Base-by-base conservation (phyloP, 2,888 invertebrate species). In the Plagodis dolabraria region DNA sequence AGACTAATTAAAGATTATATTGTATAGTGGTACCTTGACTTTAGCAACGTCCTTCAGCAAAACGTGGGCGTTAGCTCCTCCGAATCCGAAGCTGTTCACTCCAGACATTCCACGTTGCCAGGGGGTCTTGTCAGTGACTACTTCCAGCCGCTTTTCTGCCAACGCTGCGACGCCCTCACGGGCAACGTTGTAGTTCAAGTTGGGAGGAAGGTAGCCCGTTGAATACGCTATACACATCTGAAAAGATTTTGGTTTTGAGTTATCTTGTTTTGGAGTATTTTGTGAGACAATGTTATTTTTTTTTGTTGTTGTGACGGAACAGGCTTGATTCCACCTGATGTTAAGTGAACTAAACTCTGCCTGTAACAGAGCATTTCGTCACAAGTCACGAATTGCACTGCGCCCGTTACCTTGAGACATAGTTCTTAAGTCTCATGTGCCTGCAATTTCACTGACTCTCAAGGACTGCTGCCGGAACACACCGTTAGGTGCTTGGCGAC, bases 31-130 rank as follows among this genome's bases (percentile, higher is more conserved):
- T n/a, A 94, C 83, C 87, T 95, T 96, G 36, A 76, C 93, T 64
- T 94, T 94, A 0, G 88, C 76, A 57, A 94, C 86, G 48, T 95
- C 94, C 77, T 94, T 94, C 7, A 97, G 79, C 45, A 97, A 79
- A 35, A 95, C 91, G 73, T 97, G 97, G 48, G 95, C 96, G 76
- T 98, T 98, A 5, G 96, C 96, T 0, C 99, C 99, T 35, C 98
- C 98, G 79, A 99, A 99, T 0, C 98, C 98, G 81, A 98, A 99
- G 8, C 97, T 98, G 89, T 97, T 99, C 33, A 98, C 93, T 5
- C 96, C 98, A 33, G 96, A 95, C 77, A 96, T 93, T 22, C 97
- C 96, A 36, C 96, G 96, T 38, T 94, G 86, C 94, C 97, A 96
- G 0, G 94, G 94, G 33, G 87, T 95, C 80, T 92, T 94, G 50